These are phyloP conservation scores for Eira barbara DNA, from an alignment of 2,113 vertebrate species.

Conservation along the genomic window DNA sequence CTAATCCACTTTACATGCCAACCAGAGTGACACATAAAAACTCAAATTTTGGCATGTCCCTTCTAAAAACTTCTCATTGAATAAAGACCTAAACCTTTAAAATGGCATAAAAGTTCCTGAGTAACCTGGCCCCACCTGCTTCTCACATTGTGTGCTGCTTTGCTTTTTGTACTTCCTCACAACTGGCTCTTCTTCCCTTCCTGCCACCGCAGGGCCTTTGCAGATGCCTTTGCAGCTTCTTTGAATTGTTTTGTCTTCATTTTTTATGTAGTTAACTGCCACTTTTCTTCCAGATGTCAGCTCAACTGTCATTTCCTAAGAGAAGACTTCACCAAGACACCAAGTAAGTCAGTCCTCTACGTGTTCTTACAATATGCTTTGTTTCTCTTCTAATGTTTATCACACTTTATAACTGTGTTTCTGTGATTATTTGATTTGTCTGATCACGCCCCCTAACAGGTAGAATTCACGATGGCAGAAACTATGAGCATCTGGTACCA, in stretches of 20 bases:
- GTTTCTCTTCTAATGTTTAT: background rate
- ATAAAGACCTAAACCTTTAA: background rate
- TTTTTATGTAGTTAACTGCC: background rate
- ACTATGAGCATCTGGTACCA: background rate
- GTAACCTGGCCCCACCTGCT: background rate
- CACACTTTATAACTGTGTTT: background rate
- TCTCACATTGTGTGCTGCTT: background rate
- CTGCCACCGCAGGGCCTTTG: background rate
- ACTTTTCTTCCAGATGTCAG: background rate
- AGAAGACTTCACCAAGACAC: background rate
- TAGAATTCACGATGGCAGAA: background rate
- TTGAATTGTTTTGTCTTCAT: background rate
- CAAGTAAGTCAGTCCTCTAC: background rate
- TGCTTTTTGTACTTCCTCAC: background rate
- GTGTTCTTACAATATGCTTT: background rate
- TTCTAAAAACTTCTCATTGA: background rate
- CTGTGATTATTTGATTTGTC: background rate
- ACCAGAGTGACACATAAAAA: background rate
- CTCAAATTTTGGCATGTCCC: background rate
- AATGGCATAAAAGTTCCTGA: background rate
- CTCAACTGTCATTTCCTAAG: background rate
- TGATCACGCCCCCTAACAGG: background rate
- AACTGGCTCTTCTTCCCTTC: background rate
- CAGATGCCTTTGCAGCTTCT: background rate
- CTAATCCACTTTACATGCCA: background rate